A percentile compares a stretch with the other conserved stretches of the same genome.
These are phyloP conservation scores for Spizaetus ornatus DNA, from an alignment of 2,113 vertebrate genomes.

Conservation along the genomic window DNA sequence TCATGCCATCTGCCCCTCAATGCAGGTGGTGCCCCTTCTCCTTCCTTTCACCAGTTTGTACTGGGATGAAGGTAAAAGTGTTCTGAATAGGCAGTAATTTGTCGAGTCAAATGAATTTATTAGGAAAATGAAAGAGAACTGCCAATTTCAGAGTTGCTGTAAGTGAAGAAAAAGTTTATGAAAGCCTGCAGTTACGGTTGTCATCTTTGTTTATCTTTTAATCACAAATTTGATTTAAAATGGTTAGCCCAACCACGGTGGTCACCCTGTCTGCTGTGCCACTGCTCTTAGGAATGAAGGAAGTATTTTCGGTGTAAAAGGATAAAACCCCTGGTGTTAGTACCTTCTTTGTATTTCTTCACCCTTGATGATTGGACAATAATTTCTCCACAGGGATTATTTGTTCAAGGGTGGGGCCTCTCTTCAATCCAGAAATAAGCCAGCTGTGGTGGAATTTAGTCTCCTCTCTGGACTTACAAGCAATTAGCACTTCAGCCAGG, in stretches of 20 bases:
- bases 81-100: neutral
- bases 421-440: neutral
- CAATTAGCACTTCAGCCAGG: neutral
- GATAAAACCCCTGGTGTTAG: constrained; percentile 12
- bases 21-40: neutral
- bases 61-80: neutral
- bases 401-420: constrained; percentile 10
- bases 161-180: neutral
- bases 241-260: neutral
- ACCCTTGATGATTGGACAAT: neutral
- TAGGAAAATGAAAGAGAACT: neutral
- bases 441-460: neutral
- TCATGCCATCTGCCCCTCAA: neutral
- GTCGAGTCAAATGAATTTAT: neutral
- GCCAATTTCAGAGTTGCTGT: neutral
- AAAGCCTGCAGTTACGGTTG: neutral
- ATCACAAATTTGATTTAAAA: neutral
- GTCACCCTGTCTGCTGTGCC: neutral
- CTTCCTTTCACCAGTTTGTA: neutral
- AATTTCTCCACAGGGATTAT: constrained; percentile 38
- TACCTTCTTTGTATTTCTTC: constrained; percentile 20
- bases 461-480: neutral
- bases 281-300: neutral
- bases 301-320: neutral
- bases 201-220: neutral